A percentile compares a stretch with the other conserved stretches of the same genome.
These are phyloP conservation scores for Tringa solitaria DNA, from an alignment of 2,113 vertebrate species.

Conservation along the genomic window DNA sequence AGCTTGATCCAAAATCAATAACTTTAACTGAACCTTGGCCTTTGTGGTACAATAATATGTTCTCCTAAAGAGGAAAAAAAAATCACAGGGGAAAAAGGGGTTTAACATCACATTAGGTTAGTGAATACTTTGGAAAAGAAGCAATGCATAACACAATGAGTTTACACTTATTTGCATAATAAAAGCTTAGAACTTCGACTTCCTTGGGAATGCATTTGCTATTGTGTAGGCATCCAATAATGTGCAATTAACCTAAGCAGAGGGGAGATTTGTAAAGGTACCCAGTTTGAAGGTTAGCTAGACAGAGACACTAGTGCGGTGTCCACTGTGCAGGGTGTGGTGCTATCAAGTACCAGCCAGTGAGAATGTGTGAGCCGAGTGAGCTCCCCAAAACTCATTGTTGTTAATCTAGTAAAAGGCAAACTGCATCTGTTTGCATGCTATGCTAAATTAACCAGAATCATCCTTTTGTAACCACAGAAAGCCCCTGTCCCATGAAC, in stretches of 20 bases:
- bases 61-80: slow-evolving; percentile 78
- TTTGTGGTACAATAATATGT: slow-evolving; percentile 88
- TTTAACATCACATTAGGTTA: neutral
- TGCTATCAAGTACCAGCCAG: neutral
- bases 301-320: neutral
- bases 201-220: neutral
- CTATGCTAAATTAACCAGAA: neutral
- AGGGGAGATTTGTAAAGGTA: neutral
- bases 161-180: neutral
- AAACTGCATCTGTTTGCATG: neutral
- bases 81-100: neutral
- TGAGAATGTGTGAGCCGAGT: neutral
- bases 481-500: neutral
- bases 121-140: neutral
- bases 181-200: neutral
- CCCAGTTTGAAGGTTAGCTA: neutral
- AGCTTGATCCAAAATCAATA: slow-evolving; percentile 96
- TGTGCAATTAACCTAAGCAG: neutral
- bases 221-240: neutral
- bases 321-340: too few species aligned
- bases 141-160: neutral
- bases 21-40: slow-evolving; percentile 93
- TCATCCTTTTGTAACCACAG: neutral
- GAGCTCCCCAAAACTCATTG: neutral
- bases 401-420: neutral